A percentile compares a stretch with the other conserved stretches of the same genome.
Conservation (phyloP, 2,113 vertebrate genomes). For the Chaetorhynchus papuensis region DNA sequence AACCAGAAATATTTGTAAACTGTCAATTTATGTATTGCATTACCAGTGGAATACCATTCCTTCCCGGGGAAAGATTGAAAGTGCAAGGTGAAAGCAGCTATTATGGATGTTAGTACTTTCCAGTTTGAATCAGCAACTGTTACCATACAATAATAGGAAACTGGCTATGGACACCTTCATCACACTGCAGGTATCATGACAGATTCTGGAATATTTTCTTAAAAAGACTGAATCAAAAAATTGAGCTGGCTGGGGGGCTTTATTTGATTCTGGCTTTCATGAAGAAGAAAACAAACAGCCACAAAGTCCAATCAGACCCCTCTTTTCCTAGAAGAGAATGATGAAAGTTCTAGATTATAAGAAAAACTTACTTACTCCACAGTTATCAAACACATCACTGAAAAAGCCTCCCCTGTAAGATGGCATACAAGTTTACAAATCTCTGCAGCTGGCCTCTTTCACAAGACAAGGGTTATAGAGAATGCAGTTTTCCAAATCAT, state of each 20-base stretch:
- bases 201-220: not conserved
- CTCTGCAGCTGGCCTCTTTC: not conserved
- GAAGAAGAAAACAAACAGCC: not conserved
- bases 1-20: conserved; percentile 5
- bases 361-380: not conserved
- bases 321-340: not conserved
- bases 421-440: not conserved
- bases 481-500: not conserved
- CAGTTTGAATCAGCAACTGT: not conserved
- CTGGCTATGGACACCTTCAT: not conserved
- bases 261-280: not conserved
- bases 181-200: not conserved
- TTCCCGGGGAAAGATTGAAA: not conserved
- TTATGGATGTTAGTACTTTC: not conserved
- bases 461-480: not conserved
- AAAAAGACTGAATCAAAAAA: not conserved
- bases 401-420: not conserved
- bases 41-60: not conserved
- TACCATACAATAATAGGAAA: not conserved
- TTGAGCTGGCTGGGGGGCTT: not conserved
- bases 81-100: not conserved
- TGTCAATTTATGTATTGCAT: conserved; percentile 2
- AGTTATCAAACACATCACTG: not conserved
- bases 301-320: not conserved
- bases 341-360: not conserved